Conservation (phyloP, 1,140 invertebrate genomes). For the Conopomorpha cramerella region DNA sequence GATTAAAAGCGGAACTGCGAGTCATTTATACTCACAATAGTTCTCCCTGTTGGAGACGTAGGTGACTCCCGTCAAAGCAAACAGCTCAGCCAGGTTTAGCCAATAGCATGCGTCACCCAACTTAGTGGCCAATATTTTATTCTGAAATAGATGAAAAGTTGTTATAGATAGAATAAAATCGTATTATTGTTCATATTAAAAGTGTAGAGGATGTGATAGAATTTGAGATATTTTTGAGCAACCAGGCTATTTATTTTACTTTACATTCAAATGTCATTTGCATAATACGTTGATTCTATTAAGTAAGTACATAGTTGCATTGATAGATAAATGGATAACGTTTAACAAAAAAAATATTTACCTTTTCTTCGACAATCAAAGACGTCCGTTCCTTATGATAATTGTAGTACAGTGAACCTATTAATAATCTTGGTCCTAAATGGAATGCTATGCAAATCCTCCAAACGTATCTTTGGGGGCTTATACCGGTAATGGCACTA, state of each 20-base stretch:
- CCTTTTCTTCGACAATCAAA: conserved; percentile 61
- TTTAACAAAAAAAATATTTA: conserved; percentile 22
- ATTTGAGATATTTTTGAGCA: too few relatives aligned
- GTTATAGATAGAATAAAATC: neutral
- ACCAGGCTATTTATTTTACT: too few relatives aligned
- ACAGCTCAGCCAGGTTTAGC: conserved; percentile 83
- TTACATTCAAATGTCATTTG: too few relatives aligned
- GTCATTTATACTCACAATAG: conserved; percentile 92
- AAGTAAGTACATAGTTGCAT: too few relatives aligned
- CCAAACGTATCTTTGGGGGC: conserved; percentile 91
- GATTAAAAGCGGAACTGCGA: too few relatives aligned
- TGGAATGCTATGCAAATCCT: conserved; percentile 88
- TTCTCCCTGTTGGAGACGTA: conserved; percentile 94
- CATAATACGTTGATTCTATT: too few relatives aligned
- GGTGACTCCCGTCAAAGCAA: conserved; percentile 83
- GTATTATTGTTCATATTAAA: too few relatives aligned
- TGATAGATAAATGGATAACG: too few relatives aligned
- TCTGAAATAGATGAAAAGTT: neutral
- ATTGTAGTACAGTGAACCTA: conserved; percentile 81
- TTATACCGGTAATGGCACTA: conserved; percentile 89
- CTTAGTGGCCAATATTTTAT: conserved; percentile 17
- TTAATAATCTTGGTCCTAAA: conserved; percentile 83
- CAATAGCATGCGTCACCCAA: conserved; percentile 80
- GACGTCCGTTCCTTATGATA: conserved; percentile 75
- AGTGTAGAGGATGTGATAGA: too few relatives aligned